Evolutionary conservation across 2,888 invertebrate genomes (phyloP), one percentile per base, ranked within the genome.

Genomic region (Netelia inedita): DNA sequence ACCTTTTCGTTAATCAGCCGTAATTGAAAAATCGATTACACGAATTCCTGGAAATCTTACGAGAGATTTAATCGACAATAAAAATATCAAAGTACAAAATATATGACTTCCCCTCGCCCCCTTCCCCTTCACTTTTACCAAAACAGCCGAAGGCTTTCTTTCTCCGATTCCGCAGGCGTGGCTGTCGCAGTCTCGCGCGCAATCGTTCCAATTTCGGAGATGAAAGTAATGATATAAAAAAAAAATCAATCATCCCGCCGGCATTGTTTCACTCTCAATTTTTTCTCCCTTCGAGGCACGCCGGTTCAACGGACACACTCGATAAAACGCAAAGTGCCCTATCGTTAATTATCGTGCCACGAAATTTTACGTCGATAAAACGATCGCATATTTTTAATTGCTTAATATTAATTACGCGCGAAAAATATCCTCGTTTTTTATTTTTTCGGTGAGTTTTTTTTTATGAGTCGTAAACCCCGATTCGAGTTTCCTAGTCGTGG

Each of bases 161-260:
- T 76, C 82, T 75, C 85, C 72, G 75, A 71, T 82, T 46, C 69
- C 75, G 61, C 50, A 75, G 83, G 82, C 82, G 79, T 82, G 81
- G 82, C 73, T 57, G 46, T 68, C 78, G 74, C 63, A 41, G 66
- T n/a, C 19, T 57, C 76, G 65, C 16, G 63, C 19, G 71, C 63
- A 74, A 84, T 69, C 78, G 86, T 84, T 86, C 85, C 86, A 85
- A 82, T 85, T 86, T 85, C 76, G 65, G 66, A 75, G 71, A 86
- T 75, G 85, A 85, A 85, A 86, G 85, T 82, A 79, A 82, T 28
- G 63, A 85, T 85, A 79, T 72, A 79, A 73, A 69, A 76, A 71
- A 16, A 55, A 73, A 5, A 79, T 85, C 81, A 83, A 83, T 82
- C 75, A 81, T 68, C 10, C 53, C 55, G 14, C 53, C 16, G 28